Percentiles rank a stretch among this genome's conserved stretches.
These are phyloP conservation scores for Drosophila repleta DNA, from an alignment of 1,140 invertebrate species.

Conservation along the genomic window DNA sequence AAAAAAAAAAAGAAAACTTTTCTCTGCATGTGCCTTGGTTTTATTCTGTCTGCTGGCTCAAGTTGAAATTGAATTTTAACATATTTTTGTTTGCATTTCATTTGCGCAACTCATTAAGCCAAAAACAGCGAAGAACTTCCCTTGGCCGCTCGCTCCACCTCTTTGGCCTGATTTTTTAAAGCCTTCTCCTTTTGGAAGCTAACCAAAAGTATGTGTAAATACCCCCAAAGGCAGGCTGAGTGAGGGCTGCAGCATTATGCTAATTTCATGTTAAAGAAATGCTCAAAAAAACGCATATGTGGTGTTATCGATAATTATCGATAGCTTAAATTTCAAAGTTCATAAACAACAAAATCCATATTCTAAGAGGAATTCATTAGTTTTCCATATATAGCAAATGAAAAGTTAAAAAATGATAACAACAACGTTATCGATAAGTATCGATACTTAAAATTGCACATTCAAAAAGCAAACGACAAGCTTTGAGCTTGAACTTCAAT, in stretches of 20 bases:
- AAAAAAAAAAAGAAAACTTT: slow-evolving; percentile 15
- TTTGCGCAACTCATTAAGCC: slow-evolving; percentile 64
- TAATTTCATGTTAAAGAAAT: background rate
- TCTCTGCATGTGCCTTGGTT: slow-evolving; percentile 36
- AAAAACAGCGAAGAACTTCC: slow-evolving; percentile 33
- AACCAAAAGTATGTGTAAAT: too few species aligned
- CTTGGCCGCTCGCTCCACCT: slow-evolving; percentile 3
- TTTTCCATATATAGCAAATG: too few species aligned
- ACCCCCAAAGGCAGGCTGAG: background rate
- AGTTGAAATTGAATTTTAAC: slow-evolving; percentile 65
- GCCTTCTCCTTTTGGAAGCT: too few species aligned
- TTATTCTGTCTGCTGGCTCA: slow-evolving; percentile 44
- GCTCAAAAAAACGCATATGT: too few species aligned
- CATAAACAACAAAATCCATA: too few species aligned
- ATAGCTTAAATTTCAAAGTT: background rate
- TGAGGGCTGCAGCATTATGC: too few species aligned
- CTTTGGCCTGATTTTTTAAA: background rate
- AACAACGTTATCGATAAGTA: too few species aligned
- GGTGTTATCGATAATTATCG: background rate
- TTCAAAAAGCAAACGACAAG: too few species aligned
- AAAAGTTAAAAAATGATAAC: too few species aligned
- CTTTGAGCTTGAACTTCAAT: too few species aligned
- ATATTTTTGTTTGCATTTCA: slow-evolving; percentile 65
- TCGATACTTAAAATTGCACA: too few species aligned
- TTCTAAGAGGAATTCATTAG: too few species aligned